phyloP scores from a whole-genome alignment of 2,797 vertebrate species.

The Catostomus latipinnis region DNA sequence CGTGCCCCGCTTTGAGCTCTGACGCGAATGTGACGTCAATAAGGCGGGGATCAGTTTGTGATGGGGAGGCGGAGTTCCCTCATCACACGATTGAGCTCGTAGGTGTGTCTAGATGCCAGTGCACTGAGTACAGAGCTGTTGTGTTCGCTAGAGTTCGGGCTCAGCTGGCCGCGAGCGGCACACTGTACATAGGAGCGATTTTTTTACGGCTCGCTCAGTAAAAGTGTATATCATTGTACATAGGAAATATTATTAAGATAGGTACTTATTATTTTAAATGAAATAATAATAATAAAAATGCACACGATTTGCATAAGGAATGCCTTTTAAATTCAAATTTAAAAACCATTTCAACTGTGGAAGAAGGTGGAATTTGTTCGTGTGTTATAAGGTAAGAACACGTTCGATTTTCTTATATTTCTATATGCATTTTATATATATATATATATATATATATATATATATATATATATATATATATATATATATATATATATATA shows the following conservation, averaged over 20 bases:
- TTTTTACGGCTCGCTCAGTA: slow-evolving; percentile 30
- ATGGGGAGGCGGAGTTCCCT: slow-evolving; percentile 75
- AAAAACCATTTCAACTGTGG: slow-evolving; percentile 62
- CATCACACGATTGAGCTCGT: slow-evolving; percentile 40
- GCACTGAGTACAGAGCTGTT: slow-evolving; percentile 40
- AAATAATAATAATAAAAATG: not conserved
- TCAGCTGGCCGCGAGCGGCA: slow-evolving; percentile 62
- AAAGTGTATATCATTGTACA: slow-evolving; percentile 39
- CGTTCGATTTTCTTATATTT: not conserved
- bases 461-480: too few species aligned
- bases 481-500: too few species aligned
- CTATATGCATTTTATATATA: too few species aligned
- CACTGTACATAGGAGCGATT: slow-evolving; percentile 60
- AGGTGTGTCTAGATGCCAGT: slow-evolving; percentile 56
- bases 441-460: too few species aligned
- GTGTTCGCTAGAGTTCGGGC: slow-evolving; percentile 59
- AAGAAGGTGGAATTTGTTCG: slow-evolving; percentile 66
- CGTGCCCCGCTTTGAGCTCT: slow-evolving; percentile 83
- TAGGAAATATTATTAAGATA: not conserved
- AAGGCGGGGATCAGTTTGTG: slow-evolving; percentile 80
- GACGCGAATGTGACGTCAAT: slow-evolving; percentile 95
- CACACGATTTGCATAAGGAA: slow-evolving; percentile 64
- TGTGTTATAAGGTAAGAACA: slow-evolving; percentile 71
- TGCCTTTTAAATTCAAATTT: slow-evolving; percentile 65
- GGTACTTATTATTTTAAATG: slow-evolving; percentile 3